Percentiles rank a stretch among this genome's conserved stretches.
Evolutionary conservation across 1,140 invertebrate species (phyloP).

Genomic region (Mactra quadrangularis): DNA sequence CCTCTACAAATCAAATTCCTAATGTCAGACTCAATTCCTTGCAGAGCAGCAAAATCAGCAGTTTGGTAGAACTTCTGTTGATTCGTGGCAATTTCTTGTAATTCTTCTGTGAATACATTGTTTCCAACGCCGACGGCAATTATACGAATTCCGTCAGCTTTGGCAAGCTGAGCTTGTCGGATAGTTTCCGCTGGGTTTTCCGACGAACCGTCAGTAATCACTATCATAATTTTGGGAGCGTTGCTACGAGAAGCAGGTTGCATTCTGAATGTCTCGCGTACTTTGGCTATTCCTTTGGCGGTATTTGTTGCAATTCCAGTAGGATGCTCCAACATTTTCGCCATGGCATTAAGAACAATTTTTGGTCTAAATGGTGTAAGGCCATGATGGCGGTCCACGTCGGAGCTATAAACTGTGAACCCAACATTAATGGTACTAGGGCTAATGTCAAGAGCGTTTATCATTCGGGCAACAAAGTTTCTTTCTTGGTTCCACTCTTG

Average conservation of each 20-base stretch:
- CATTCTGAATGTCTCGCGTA: conserved; percentile 67
- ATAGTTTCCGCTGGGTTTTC: conserved; percentile 70
- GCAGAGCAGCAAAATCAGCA: conserved; percentile 69
- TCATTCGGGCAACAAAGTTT: conserved; percentile 74
- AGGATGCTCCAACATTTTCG: conserved; percentile 69
- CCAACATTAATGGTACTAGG: conserved; percentile 73
- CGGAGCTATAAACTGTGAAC: conserved; percentile 76
- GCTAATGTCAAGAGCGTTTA: conserved; percentile 71
- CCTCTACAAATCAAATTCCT: conserved; percentile 75
- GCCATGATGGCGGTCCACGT: conserved; percentile 69
- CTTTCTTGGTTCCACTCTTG: conserved; percentile 73
- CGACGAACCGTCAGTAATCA: conserved; percentile 78
- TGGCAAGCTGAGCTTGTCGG: conserved; percentile 70
- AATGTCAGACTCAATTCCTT: conserved; percentile 68
- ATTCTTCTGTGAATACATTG: conserved; percentile 67
- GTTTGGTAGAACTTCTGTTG: conserved; percentile 68
- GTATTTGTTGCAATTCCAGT: conserved; percentile 74
- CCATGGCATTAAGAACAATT: conserved; percentile 62
- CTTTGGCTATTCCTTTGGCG: conserved; percentile 68
- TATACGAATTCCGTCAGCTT: conserved; percentile 70
- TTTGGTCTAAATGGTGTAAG: conserved; percentile 69
- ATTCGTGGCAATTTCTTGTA: conserved; percentile 72
- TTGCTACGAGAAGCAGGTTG: conserved; percentile 45
- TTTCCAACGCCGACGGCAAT: conserved; percentile 72
- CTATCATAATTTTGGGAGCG: conserved; percentile 72